Evolutionary conservation across 2,797 vertebrate genomes (phyloP).

Genomic region (Sebastes variabilis): DNA sequence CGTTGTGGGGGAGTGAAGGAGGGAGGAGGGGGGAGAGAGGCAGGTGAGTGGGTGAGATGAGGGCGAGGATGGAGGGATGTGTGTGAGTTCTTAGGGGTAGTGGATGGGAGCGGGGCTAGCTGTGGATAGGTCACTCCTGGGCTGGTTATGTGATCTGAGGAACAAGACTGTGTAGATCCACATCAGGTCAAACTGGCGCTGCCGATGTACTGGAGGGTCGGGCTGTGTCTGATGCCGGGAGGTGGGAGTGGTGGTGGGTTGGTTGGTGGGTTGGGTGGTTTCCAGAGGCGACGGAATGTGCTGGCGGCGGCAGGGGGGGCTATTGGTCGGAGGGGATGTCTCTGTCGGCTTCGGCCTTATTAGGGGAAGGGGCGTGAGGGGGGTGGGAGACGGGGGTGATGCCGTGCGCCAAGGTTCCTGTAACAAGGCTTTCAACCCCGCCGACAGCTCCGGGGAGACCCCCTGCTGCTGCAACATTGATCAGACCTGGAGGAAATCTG

Average conservation of each 20-base stretch:
- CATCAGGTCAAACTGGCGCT: slow-evolving; percentile 67
- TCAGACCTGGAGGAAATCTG: slow-evolving; percentile 91
- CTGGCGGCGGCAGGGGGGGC: slow-evolving; percentile 75
- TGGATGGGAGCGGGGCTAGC: slow-evolving; percentile 26
- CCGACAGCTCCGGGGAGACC: slow-evolving; percentile 85
- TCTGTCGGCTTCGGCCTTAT: slow-evolving; percentile 95
- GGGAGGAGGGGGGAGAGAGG: slow-evolving; percentile 12
- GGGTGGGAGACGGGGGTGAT: slow-evolving; percentile 91
- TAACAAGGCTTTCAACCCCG: slow-evolving; percentile 90
- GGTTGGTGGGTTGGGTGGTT: slow-evolving; percentile 50
- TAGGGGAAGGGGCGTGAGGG: slow-evolving; percentile 89
- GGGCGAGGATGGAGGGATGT: slow-evolving; percentile 32
- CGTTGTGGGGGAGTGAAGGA: slow-evolving; percentile 56
- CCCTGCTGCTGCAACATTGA: slow-evolving; percentile 88
- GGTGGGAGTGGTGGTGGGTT: slow-evolving; percentile 1
- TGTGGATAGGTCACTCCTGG: slow-evolving; percentile 74
- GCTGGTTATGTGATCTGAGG: slow-evolving; percentile 79
- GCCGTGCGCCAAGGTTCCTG: slow-evolving; percentile 84
- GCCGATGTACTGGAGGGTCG: slow-evolving; percentile 56
- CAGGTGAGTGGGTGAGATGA: slow-evolving; percentile 16
- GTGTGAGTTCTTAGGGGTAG: slow-evolving; percentile 28
- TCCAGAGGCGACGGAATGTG: slow-evolving; percentile 85
- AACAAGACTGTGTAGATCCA: slow-evolving; percentile 71
- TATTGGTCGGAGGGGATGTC: slow-evolving; percentile 96
- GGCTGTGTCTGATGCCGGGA: slow-evolving; percentile 63